A percentile compares a stretch with the other conserved stretches of the same genome.
These are phyloP conservation scores for Tenebrio molitor DNA, from an alignment of 1,140 invertebrate species.

Conservation along the genomic window DNA sequence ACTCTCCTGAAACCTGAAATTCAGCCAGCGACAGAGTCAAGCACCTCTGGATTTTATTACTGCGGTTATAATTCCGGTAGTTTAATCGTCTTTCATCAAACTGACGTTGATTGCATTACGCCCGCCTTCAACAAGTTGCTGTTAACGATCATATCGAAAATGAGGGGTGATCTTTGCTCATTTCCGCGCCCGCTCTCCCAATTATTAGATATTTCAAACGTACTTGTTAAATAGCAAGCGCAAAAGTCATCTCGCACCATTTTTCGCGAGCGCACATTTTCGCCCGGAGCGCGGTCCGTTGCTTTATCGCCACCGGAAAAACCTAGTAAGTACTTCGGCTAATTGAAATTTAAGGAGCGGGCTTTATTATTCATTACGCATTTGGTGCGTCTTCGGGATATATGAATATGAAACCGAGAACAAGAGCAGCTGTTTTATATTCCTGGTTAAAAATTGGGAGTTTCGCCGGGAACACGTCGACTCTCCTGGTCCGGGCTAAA, in stretches of 20 bases:
- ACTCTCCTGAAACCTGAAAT: slow-evolving; percentile 10
- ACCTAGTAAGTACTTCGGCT: too few species aligned
- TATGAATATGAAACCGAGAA: too few species aligned
- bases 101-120: slow-evolving; percentile 51
- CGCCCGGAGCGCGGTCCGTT: too few species aligned
- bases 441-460: too few species aligned
- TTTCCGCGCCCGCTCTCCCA: slow-evolving; percentile 15
- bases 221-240: neutral
- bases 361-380: too few species aligned
- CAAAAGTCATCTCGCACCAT: too few species aligned
- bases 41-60: slow-evolving; percentile 46
- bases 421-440: too few species aligned
- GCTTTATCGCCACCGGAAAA: too few species aligned
- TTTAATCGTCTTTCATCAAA: slow-evolving; percentile 51
- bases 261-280: too few species aligned
- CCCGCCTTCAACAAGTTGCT: slow-evolving; percentile 47
- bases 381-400: too few species aligned
- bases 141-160: slow-evolving; percentile 39
- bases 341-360: too few species aligned
- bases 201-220: slow-evolving; percentile 38
- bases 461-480: too few species aligned
- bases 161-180: slow-evolving; percentile 38
- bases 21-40: slow-evolving; percentile 25
- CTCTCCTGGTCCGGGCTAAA: neutral
- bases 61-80: slow-evolving; percentile 48